These are phyloP conservation scores for Lysandra bellargus DNA, from an alignment of 2,888 invertebrate species.

Conservation along the genomic window DNA sequence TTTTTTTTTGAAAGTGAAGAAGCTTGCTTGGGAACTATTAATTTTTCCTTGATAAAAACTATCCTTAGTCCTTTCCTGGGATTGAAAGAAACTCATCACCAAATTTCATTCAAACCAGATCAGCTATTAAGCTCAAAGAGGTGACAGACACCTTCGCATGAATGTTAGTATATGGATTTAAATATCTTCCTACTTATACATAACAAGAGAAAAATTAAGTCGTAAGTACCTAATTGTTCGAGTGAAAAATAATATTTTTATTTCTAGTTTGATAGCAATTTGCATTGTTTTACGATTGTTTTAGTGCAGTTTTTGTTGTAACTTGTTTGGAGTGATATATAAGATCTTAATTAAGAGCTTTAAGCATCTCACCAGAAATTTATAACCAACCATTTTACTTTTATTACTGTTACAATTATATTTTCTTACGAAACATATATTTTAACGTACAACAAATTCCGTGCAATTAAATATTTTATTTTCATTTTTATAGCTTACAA, in stretches of 20 bases:
- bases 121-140: no score
- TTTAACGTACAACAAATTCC: background rate
- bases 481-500: background rate
- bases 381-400: background rate
- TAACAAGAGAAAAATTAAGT: no score
- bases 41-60: no score
- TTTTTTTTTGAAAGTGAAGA: no score
- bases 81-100: no score
- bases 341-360: background rate
- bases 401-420: conserved; percentile 6
- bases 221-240: no score
- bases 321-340: background rate
- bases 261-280: background rate
- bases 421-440: background rate
- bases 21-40: no score
- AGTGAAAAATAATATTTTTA: background rate
- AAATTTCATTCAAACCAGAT: no score
- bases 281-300: background rate
- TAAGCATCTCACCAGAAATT: background rate
- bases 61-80: no score
- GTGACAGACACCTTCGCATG: no score
- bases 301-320: background rate
- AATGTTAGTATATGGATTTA: no score
- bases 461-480: background rate
- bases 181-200: no score